Percentiles rank a stretch among this genome's conserved stretches.
Conservation (phyloP, 2,797 vertebrate genomes). For the Euphonia xanthogaster region DNA sequence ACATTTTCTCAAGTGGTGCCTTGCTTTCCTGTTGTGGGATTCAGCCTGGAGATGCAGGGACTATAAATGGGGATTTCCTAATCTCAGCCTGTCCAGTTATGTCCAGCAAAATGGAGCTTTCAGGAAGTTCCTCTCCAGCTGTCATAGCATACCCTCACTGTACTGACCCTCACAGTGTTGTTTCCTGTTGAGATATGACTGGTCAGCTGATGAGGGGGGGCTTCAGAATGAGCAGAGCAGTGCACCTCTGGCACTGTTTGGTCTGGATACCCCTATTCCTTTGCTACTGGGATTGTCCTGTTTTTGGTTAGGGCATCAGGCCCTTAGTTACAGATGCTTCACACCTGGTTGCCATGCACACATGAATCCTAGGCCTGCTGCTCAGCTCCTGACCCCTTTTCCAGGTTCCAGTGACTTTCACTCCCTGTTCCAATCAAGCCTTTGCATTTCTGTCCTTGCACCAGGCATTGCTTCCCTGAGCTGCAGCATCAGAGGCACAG, state of each 20-base stretch:
- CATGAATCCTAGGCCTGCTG: not conserved
- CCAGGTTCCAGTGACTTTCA: not conserved
- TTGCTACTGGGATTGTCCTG: not conserved
- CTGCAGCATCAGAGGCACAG: not conserved
- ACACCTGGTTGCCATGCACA: not conserved
- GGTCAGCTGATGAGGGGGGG: not conserved
- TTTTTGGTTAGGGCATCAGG: not conserved
- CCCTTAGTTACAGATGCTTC: not conserved
- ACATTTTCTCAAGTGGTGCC: conserved; percentile 10
- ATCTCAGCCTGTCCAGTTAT: not conserved
- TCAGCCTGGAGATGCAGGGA: not conserved
- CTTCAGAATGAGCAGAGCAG: not conserved
- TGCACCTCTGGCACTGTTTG: not conserved
- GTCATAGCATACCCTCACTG: not conserved
- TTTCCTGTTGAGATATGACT: not conserved
- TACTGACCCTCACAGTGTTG: not conserved
- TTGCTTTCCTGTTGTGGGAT: conserved; percentile 4
- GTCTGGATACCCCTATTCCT: not conserved
- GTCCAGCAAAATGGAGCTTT: not conserved
- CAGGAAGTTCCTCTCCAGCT: conserved; percentile 30
- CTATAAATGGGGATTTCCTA: conserved; percentile 16
- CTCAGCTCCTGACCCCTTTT: not conserved
- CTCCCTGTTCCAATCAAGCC: not conserved
- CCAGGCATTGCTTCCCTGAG: not conserved
- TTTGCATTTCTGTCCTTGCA: not conserved